Evolutionary conservation across 2,888 invertebrate species (phyloP), one percentile per base, ranked within the genome.

Genomic region (Andrena minutula): DNA sequence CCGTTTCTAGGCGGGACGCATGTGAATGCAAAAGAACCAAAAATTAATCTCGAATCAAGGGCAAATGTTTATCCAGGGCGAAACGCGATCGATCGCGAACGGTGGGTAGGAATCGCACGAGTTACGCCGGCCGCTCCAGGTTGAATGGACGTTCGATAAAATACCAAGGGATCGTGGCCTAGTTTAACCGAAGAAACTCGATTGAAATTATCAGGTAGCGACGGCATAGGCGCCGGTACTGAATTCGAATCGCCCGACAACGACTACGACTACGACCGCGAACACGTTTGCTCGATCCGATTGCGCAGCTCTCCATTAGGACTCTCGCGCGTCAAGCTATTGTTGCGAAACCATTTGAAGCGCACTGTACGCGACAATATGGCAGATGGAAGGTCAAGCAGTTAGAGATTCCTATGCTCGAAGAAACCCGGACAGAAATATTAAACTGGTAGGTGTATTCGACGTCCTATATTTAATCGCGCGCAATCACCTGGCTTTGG

Each of bases 381-480:
- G 23, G 32, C 10, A 65, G 16, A 65, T 47, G 74, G 75, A 75
- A 77, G 56, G 79, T 75, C 78, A 75, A 73, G 23, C 49, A 41
- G 51, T 56, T 61, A 41, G 47, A 71, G 56, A 71, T 68, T 71
- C 32, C 60, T 56, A 10, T 26, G 41, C 68, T 65, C 69, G 49
- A 65, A 56, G 68, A 82, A 82, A 72, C 60, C 65, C 71, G 72
- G 63, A 77, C 69, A 73, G 83, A 84, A 84, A 82, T 82, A 80
- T 78, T 86, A 71, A 71, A 56, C 75, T 30, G 72, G 69, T 83
- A 75, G 70, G 56, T 79, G 83, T 75, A 80, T 80, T 79, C 84
- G 70, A 74, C 75, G 86, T 89, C 89, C 90, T 90, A 91, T 89
- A 90, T 90, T 90, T 92, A 90, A 92, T 91, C 89, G 84, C 86